A percentile compares a stretch with the other conserved stretches of the same genome.
phyloP scores from a whole-genome alignment of 1,140 invertebrate species.

The Achroia grisella region DNA sequence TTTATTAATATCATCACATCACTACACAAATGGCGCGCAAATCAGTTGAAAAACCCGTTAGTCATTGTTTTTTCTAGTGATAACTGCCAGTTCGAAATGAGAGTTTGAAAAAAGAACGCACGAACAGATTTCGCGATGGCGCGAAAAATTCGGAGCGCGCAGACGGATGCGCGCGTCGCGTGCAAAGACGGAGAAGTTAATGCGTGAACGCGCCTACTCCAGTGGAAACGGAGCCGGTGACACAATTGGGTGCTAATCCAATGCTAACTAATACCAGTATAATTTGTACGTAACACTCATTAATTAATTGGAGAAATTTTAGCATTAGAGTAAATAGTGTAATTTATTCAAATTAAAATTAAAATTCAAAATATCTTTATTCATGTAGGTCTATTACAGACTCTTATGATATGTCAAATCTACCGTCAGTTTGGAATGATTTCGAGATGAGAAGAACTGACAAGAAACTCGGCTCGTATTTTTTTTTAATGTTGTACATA shows the following conservation, averaged over 20 bases:
- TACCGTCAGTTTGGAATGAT: too few species aligned
- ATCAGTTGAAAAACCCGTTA: background rate
- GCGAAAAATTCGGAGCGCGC: conserved; percentile 47
- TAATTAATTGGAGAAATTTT: conserved; percentile 8
- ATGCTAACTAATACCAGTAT: conserved; percentile 4
- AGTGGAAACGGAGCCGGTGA: conserved; percentile 38
- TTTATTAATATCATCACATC: conserved; percentile 33
- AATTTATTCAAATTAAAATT: too few species aligned
- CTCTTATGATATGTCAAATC: too few species aligned
- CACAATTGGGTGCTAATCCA: conserved; percentile 24
- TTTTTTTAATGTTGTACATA: too few species aligned
- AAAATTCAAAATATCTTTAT: too few species aligned
- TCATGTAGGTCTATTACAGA: too few species aligned
- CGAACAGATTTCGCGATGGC: conserved; percentile 35
- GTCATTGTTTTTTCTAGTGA: background rate
- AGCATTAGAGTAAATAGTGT: too few species aligned
- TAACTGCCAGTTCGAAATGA: background rate
- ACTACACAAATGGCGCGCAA: conserved; percentile 22
- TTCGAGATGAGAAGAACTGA: too few species aligned
- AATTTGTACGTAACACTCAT: conserved; percentile 7
- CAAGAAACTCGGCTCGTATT: too few species aligned
- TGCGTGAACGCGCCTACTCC: conserved; percentile 35
- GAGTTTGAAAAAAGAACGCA: conserved; percentile 9
- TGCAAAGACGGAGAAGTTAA: conserved; percentile 40
- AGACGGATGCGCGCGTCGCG: conserved; percentile 51